Conservation (phyloP, 2,888 invertebrate species). For the Sinodicranocentrus sp. region DNA sequence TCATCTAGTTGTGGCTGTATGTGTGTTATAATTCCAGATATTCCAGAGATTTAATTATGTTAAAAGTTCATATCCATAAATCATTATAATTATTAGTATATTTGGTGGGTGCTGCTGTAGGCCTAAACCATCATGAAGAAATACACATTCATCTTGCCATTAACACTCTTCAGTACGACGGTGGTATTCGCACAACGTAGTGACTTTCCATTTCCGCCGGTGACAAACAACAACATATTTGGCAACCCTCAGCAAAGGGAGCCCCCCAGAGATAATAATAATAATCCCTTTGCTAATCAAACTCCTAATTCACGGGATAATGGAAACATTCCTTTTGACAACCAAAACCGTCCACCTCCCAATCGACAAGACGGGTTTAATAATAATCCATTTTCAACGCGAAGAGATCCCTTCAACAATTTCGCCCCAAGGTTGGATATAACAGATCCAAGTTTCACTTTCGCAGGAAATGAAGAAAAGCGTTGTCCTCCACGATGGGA, state of each 20-base stretch:
- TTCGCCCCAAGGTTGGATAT: constrained; percentile 62
- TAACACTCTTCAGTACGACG: not conserved
- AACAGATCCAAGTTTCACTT: constrained; percentile 67
- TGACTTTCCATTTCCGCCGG: constrained; percentile 56
- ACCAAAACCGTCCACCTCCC: constrained; percentile 41
- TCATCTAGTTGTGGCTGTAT: no score
- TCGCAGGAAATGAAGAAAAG: constrained; percentile 76
- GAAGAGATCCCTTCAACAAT: constrained; percentile 53
- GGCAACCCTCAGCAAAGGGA: constrained; percentile 62
- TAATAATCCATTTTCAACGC: constrained; percentile 53
- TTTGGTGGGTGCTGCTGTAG: no score
- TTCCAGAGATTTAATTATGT: no score
- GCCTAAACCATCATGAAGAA: no score
- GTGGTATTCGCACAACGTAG: constrained; percentile 24
- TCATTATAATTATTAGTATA: no score
- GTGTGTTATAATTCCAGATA: no score
- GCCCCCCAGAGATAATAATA: constrained; percentile 47
- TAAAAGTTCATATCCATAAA: no score
- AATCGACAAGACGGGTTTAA: constrained; percentile 56
- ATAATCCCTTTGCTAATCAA: constrained; percentile 28
- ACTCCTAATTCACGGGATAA: constrained; percentile 54
- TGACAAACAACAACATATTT: constrained; percentile 65
- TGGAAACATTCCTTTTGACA: constrained; percentile 54
- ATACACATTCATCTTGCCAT: not conserved
- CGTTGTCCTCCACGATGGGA: constrained; percentile 93